These are phyloP conservation scores for Tachysurus vachellii DNA, from an alignment of 2,113 vertebrate species.

Conservation along the genomic window DNA sequence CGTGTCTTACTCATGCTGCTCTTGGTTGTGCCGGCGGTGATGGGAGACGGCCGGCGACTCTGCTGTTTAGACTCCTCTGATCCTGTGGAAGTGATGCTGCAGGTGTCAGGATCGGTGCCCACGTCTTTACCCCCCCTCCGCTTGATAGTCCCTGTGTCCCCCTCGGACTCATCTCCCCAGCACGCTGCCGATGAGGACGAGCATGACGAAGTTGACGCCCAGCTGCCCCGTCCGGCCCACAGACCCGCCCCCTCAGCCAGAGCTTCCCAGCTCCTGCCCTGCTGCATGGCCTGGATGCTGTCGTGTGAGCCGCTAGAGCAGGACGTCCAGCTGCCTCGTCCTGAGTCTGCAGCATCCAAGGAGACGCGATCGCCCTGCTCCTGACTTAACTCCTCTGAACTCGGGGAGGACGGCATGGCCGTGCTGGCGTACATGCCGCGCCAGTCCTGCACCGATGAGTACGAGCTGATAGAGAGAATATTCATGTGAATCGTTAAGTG, in stretches of 20 bases:
- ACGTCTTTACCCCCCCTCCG: constrained; percentile 94
- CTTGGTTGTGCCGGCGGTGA: constrained; percentile 82
- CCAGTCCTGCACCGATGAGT: constrained; percentile 85
- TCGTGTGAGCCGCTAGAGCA: constrained; percentile 98
- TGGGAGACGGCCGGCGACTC: constrained; percentile 77
- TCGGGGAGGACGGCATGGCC: constrained; percentile 90
- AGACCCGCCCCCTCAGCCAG: constrained; percentile 77
- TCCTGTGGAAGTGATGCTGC: constrained; percentile 81
- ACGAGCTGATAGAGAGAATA: constrained; percentile 74
- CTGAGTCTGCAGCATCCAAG: constrained; percentile 94
- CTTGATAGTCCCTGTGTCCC: constrained; percentile 97
- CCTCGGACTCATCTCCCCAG: constrained; percentile 97
- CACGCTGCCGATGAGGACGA: constrained; percentile 90
- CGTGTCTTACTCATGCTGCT: constrained; percentile 80
- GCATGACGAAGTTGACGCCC: constrained; percentile 81
- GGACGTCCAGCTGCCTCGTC: constrained; percentile 97
- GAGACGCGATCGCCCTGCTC: constrained; percentile 95
- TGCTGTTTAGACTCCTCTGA: constrained; percentile 86
- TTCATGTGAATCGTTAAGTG: background rate
- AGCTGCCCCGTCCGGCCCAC: constrained; percentile 88
- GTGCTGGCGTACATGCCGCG: constrained; percentile 85
- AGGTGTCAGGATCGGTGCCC: constrained; percentile 84
- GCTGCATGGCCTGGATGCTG: constrained; percentile 97
- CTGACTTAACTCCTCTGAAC: constrained; percentile 93
- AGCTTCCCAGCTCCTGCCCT: constrained; percentile 95